Evolutionary conservation across 2,888 invertebrate species (phyloP), one percentile per base, ranked within the genome.

Genomic region (Amphimallon solstitiale): DNA sequence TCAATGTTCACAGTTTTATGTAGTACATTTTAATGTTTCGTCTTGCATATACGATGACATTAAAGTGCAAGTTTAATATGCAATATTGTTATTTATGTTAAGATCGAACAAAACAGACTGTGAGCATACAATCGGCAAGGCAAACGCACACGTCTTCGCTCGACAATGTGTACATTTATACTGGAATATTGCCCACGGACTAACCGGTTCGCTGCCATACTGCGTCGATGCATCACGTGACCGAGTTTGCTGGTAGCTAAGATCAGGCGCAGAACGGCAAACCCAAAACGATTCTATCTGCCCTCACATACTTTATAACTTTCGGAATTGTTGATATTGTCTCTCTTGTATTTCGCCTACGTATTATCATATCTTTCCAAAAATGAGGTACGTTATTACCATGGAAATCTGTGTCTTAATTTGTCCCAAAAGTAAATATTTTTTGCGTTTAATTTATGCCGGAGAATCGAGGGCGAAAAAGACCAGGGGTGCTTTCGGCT

Each of bases 191-290:
- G 19, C 37, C 56, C 40, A 40, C 15, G 40, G 17, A 56, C 56
- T 62, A 62, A 37, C 62, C 62, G 37, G 49, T 49, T 63, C 67
- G 74, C 77, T 76, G 78, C 77, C 79, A 78, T 78, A 79, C 79
- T 82, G 83, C 82, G 81, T 78, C 81, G 77, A 79, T 79, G 77
- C 78, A 75, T 82, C 82, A 82, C 81, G 81, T 82, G 82, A 81
- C 77, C 75, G 65, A 72, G 69, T 72, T 71, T 73, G 73, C 74
- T 75, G 73, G 71, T 70, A 72, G 71, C 71, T 74, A 73, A 67
- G 70, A 72, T 70, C 75, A 73, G 66, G 74, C 75, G 77, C 76
- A 69, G 62, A 54, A 61, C 59, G 21, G 37, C 12, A 21, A 45
- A 34, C 29, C 46, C 40, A 43, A 38, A 59, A 40, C 51, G 54